Percentiles rank a stretch among this genome's conserved stretches.
These are phyloP conservation scores for Suillia variegata DNA, from an alignment of 2,888 invertebrate genomes.

Conservation along the genomic window DNA sequence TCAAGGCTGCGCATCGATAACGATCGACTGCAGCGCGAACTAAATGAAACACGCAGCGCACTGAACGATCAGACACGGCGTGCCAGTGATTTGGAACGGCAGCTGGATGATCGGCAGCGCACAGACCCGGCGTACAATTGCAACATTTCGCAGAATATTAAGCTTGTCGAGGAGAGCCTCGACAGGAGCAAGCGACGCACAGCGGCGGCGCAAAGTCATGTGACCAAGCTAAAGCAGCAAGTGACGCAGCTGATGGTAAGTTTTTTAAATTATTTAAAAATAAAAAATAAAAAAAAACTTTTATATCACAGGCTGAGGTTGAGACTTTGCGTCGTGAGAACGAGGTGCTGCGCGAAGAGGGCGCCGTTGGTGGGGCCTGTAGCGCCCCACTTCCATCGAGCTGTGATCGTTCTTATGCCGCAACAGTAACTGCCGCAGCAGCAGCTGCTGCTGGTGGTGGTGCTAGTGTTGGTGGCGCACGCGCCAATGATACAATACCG, in stretches of 20 bases:
- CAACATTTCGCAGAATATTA: constrained; percentile 65
- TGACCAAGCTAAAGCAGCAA: constrained; percentile 71
- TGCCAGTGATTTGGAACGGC: constrained; percentile 64
- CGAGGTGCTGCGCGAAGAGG: constrained; percentile 61
- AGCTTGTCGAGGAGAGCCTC: constrained; percentile 66
- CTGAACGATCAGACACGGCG: constrained; percentile 64
- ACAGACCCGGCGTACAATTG: constrained; percentile 64
- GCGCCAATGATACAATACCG: constrained; percentile 54
- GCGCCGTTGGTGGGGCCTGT: constrained; percentile 61
- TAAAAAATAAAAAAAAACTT: neutral
- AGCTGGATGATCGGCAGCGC: constrained; percentile 63
- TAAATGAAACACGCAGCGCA: constrained; percentile 65
- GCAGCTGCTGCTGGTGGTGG: constrained; percentile 39
- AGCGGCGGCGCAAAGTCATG: constrained; percentile 67
- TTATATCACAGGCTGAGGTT: constrained; percentile 65
- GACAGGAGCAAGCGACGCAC: constrained; percentile 68
- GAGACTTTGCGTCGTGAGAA: constrained; percentile 64
- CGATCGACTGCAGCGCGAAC: constrained; percentile 64
- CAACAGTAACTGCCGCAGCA: constrained; percentile 18
- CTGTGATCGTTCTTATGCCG: constrained; percentile 32
- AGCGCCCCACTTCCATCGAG: constrained; percentile 24
- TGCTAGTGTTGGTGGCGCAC: constrained; percentile 44
- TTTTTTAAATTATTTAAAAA: constrained; percentile 15
- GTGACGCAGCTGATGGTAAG: constrained; percentile 72
- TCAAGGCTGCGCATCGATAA: constrained; percentile 54